Conservation (phyloP, 2,113 vertebrate genomes). For the Tiliqua scincoides region DNA sequence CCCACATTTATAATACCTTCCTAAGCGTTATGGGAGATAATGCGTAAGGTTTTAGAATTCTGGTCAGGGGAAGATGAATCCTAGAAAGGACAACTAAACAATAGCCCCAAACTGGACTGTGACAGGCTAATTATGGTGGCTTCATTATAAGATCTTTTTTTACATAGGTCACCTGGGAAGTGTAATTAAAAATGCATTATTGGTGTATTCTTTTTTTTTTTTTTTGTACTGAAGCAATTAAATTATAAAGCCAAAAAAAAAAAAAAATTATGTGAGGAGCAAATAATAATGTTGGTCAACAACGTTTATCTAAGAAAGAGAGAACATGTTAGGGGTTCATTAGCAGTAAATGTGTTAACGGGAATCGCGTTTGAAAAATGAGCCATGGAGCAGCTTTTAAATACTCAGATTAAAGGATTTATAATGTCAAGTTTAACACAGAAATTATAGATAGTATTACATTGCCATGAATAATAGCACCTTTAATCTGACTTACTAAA, state of each 20-base stretch:
- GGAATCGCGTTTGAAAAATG: slow-evolving; percentile 89
- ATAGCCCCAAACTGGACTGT: slow-evolving; percentile 94
- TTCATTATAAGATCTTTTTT: slow-evolving; percentile 97
- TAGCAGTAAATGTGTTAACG: slow-evolving; percentile 89
- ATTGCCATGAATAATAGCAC: slow-evolving; percentile 82
- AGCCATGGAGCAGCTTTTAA: slow-evolving; percentile 89
- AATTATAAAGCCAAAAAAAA: slow-evolving; percentile 95
- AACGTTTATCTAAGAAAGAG: slow-evolving; percentile 90
- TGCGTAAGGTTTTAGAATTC: slow-evolving; percentile 87
- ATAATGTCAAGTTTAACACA: slow-evolving; percentile 95
- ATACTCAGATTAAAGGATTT: slow-evolving; percentile 94
- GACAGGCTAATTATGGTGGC: slow-evolving; percentile 97
- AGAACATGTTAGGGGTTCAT: slow-evolving; percentile 86
- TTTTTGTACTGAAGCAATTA: slow-evolving; percentile 92
- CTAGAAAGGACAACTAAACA: slow-evolving; percentile 91
- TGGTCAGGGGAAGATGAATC: slow-evolving; percentile 86
- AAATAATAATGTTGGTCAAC: slow-evolving; percentile 99
- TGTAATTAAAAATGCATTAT: slow-evolving; percentile 99
- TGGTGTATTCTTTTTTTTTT: slow-evolving; percentile 93
- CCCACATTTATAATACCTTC: slow-evolving; percentile 85
- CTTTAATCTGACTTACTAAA: slow-evolving; percentile 83
- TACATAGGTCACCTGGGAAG: slow-evolving; percentile 96
- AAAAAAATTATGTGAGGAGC: slow-evolving; percentile 91
- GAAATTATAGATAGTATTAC: slow-evolving; percentile 87
- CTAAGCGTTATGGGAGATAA: slow-evolving; percentile 87